phyloP scores from a whole-genome alignment of 2,797 vertebrate genomes.

The Phrynocephalus vlangalii region DNA sequence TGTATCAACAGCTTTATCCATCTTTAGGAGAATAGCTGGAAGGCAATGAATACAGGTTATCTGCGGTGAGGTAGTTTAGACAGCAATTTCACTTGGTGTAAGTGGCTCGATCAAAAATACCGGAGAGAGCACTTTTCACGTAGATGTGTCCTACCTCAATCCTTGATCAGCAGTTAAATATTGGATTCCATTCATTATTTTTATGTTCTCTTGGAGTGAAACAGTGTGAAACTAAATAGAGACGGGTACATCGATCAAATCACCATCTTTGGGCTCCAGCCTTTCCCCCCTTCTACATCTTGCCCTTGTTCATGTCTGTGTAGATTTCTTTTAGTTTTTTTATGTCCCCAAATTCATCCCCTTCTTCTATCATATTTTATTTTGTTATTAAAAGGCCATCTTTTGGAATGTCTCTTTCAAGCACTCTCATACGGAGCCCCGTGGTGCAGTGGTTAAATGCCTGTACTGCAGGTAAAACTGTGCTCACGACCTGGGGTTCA shows the following conservation, averaged over 20 bases:
- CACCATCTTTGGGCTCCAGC: neutral
- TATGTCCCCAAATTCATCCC: no score
- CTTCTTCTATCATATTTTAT: no score
- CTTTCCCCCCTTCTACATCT: neutral
- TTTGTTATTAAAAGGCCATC: no score
- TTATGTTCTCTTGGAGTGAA: neutral
- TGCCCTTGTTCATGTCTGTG: neutral
- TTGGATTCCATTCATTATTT: conserved; percentile 12
- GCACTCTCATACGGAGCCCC: no score
- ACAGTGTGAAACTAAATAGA: conserved; percentile 3
- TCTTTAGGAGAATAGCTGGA: conserved; percentile 1
- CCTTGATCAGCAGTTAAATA: conserved; percentile 7
- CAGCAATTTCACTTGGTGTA: neutral
- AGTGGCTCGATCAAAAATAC: neutral
- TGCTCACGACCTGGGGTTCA: no score
- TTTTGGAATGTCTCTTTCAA: neutral
- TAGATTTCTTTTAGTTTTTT: neutral
- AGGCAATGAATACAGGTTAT: conserved; percentile 25
- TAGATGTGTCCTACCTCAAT: neutral
- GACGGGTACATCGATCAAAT: neutral
- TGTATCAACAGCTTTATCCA: neutral
- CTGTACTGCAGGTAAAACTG: no score
- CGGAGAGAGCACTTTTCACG: conserved; percentile 2
- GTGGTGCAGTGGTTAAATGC: no score
- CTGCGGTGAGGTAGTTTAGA: neutral